Evolutionary conservation across 2,888 invertebrate species (phyloP).

Genomic region (Xanthia togata): DNA sequence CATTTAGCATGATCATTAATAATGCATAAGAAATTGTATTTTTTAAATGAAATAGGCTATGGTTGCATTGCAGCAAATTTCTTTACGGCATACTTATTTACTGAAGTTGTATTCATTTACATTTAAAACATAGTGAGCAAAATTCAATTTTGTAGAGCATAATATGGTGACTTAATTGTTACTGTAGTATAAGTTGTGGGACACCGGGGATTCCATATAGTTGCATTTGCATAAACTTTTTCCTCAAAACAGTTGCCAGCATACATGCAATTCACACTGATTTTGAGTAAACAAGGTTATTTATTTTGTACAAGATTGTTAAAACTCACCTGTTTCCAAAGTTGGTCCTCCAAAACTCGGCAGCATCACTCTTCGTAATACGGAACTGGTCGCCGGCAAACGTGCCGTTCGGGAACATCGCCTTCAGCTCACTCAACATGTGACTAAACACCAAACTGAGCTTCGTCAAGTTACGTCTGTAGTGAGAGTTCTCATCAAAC

Average conservation of each 20-base stretch:
- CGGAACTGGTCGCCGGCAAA: slow-evolving; percentile 99
- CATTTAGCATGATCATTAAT: neutral
- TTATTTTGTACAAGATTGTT: neutral
- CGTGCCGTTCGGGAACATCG: slow-evolving; percentile 98
- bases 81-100: neutral
- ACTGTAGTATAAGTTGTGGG: no score
- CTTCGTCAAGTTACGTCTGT: slow-evolving; percentile 98
- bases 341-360: slow-evolving; percentile 98
- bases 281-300: neutral
- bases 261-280: neutral
- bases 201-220: neutral
- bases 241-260: neutral
- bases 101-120: neutral
- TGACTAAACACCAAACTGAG: slow-evolving; percentile 99
- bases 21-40: neutral
- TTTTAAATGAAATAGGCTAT: neutral
- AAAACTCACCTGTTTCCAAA: slow-evolving; percentile 97
- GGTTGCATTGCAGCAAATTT: neutral
- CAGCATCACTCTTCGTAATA: slow-evolving; percentile 99
- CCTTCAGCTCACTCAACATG: slow-evolving; percentile 99
- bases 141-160: neutral
- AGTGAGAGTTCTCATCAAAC: slow-evolving; percentile 98
- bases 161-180: neutral
- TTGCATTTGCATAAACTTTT: slow-evolving; percentile 7
- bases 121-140: neutral